These are phyloP conservation scores for Drosophila maculinotata DNA, from an alignment of 2,888 invertebrate species.

Conservation along the genomic window DNA sequence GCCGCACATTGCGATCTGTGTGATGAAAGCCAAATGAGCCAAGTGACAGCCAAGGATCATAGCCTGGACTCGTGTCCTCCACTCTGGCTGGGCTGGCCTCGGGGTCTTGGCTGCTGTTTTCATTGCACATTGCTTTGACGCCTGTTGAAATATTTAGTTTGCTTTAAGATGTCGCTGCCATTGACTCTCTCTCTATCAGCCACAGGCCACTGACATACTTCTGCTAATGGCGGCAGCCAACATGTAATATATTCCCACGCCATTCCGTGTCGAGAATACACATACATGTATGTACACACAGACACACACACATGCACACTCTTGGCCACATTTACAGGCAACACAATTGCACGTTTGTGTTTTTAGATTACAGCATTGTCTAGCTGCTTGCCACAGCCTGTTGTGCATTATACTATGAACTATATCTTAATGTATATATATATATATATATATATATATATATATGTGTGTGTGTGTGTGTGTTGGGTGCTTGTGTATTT, in stretches of 20 bases:
- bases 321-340: slow-evolving; percentile 49
- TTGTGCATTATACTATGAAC: slow-evolving; percentile 21
- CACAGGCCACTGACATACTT: slow-evolving; percentile 74
- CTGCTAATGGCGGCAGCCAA: slow-evolving; percentile 70
- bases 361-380: slow-evolving; percentile 77
- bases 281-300: slow-evolving; percentile 24
- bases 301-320: background rate
- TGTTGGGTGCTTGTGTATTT: slow-evolving; percentile 34
- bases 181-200: slow-evolving; percentile 23
- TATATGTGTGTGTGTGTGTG: slow-evolving; percentile 18
- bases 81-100: too few relatives aligned
- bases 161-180: slow-evolving; percentile 56
- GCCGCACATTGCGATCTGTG: slow-evolving; percentile 32
- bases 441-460: slow-evolving; percentile 1
- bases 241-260: slow-evolving; percentile 79
- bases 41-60: slow-evolving; percentile 23
- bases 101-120: slow-evolving; percentile 18
- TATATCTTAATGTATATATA: slow-evolving; percentile 6
- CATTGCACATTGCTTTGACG: slow-evolving; percentile 34
- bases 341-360: slow-evolving; percentile 75
- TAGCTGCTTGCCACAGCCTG: slow-evolving; percentile 45
- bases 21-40: slow-evolving; percentile 42
- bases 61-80: background rate
- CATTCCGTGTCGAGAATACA: slow-evolving; percentile 47
- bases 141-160: slow-evolving; percentile 70